Percentiles rank a stretch among this genome's conserved stretches.
Evolutionary conservation across 2,888 invertebrate species (phyloP).

Genomic region (Lasioglossum oenotherae): DNA sequence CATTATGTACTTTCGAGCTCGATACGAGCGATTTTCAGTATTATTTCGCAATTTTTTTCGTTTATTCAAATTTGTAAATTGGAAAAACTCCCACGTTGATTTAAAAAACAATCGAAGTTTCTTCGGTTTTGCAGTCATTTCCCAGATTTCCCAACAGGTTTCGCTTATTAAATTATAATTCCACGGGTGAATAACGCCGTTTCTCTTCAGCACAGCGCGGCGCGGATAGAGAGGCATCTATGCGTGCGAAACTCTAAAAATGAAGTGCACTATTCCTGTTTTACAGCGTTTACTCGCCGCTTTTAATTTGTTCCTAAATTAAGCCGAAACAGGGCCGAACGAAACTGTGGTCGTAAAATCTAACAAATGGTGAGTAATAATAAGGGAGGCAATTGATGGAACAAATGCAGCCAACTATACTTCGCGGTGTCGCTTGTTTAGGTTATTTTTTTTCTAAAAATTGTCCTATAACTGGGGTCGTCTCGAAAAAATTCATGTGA

Average conservation of each 20-base stretch:
- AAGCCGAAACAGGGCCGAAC: conserved; percentile 11
- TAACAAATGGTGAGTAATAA: background rate
- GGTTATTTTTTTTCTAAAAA: background rate
- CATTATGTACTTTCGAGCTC: background rate
- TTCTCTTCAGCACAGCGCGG: background rate
- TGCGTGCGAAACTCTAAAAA: background rate
- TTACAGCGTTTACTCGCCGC: background rate
- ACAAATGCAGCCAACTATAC: background rate
- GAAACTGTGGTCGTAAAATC: background rate
- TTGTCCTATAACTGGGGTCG: background rate
- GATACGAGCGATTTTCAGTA: too few relatives aligned
- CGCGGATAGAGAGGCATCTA: background rate
- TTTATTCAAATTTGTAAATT: background rate
- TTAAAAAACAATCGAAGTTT: background rate
- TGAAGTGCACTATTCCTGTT: conserved; percentile 13
- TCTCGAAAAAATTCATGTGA: background rate
- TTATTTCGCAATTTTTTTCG: background rate
- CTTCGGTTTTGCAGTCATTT: background rate
- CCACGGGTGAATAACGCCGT: conserved; percentile 4
- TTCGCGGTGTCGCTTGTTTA: background rate
- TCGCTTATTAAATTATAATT: background rate
- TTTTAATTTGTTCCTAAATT: conserved; percentile 27
- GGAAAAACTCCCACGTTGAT: background rate
- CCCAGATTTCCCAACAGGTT: background rate
- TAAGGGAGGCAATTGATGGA: background rate